Conservation (phyloP, 2,797 vertebrate species). For the Carduelis carduelis region DNA sequence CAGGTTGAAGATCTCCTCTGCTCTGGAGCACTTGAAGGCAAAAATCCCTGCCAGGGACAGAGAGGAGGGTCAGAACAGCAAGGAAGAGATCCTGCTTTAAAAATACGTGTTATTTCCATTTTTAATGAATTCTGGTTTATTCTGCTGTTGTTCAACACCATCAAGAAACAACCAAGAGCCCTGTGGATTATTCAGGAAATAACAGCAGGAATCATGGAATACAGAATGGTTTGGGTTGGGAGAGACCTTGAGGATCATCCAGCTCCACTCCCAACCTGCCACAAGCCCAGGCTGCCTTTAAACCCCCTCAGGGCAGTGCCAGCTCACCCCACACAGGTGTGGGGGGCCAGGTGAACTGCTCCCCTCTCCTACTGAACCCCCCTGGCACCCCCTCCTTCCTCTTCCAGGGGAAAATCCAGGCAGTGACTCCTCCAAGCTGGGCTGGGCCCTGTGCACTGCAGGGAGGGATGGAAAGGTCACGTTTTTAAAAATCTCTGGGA, state of each 20-base stretch:
- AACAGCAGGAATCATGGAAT: not conserved
- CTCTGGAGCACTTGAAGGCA: constrained; percentile 96
- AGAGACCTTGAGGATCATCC: not conserved
- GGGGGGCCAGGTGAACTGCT: not conserved
- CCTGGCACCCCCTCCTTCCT: not conserved
- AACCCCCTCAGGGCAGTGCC: not conserved
- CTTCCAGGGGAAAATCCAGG: not conserved
- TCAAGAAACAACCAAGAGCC: not conserved
- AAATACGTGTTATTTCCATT: accelerated
- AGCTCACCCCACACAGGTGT: too few species aligned
- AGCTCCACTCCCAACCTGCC: not conserved
- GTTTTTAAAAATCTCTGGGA: not conserved
- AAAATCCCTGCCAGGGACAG: constrained; percentile 85
- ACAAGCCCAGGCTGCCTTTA: not conserved
- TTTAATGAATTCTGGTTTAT: not conserved
- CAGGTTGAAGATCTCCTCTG: constrained; percentile 97
- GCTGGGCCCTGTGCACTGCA: accelerated
- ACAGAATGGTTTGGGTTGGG: not conserved
- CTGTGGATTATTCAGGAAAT: not conserved
- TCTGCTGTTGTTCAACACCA: not conserved
- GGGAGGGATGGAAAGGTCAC: accelerated
- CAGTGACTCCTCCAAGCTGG: not conserved
- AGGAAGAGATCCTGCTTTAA: not conserved
- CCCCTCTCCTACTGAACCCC: not conserved
- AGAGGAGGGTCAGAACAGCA: not conserved